Percentiles rank a stretch among this genome's conserved stretches.
These are phyloP conservation scores for Myocastor coypus DNA, from an alignment of 2,113 vertebrate species.

Conservation along the genomic window DNA sequence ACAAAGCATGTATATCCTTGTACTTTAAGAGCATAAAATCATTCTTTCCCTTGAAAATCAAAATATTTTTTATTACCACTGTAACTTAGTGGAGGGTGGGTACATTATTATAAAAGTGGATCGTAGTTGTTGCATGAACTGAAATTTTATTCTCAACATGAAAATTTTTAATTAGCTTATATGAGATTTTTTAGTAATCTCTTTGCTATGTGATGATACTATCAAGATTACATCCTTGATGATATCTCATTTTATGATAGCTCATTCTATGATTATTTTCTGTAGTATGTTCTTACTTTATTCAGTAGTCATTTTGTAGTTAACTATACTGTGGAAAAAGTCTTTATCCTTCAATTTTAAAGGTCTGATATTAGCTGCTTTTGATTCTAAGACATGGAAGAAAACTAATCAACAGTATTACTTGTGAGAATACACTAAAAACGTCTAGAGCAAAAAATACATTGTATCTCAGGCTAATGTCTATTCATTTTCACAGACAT, in stretches of 20 bases:
- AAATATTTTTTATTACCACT: constrained; percentile 14
- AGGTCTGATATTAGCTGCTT: constrained; percentile 32
- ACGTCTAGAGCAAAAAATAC: neutral
- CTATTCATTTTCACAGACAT: neutral
- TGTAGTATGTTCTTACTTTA: neutral
- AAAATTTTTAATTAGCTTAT: neutral
- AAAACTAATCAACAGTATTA: constrained; percentile 48
- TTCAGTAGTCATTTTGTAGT: constrained; percentile 46
- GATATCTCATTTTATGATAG: constrained; percentile 43
- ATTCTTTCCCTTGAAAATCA: neutral
- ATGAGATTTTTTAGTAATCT: constrained; percentile 32
- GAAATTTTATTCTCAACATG: neutral
- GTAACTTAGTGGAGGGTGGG: neutral
- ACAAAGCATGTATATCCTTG: neutral
- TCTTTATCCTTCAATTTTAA: constrained; percentile 70
- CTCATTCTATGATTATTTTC: constrained; percentile 53
- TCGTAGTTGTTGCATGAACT: neutral
- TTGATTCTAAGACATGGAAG: constrained; percentile 60
- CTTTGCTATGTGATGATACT: constrained; percentile 47
- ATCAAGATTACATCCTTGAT: constrained; percentile 7
- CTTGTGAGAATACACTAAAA: constrained; percentile 56
- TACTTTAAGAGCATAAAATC: neutral
- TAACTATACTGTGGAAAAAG: neutral
- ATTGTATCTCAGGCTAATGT: neutral
- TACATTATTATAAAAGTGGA: neutral